phyloP scores from a whole-genome alignment of 2,113 vertebrate species.

The Bolborhynchus lineola region DNA sequence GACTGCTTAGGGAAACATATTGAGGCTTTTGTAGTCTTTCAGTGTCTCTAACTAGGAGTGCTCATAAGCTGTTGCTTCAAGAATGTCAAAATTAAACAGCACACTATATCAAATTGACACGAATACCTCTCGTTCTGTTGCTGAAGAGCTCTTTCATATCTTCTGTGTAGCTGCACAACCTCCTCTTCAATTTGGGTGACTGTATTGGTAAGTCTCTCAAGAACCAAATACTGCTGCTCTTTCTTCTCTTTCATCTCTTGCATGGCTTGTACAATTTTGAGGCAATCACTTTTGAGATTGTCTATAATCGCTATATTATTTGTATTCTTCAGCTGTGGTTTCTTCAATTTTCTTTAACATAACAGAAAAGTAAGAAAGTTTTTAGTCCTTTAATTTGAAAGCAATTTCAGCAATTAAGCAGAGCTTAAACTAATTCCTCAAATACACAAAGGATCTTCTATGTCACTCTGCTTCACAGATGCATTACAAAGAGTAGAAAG shows the following conservation, averaged over 20 bases:
- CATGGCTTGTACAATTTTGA: constrained; percentile 67
- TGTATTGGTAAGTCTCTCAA: constrained; percentile 73
- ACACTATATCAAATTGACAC: neutral
- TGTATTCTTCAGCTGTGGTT: constrained; percentile 75
- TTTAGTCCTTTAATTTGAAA: neutral
- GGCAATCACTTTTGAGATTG: constrained; percentile 75
- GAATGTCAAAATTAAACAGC: neutral
- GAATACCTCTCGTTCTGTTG: constrained; percentile 80
- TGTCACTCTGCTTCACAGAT: neutral
- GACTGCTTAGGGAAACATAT: accelerated
- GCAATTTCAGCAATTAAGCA: neutral
- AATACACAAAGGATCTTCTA: neutral
- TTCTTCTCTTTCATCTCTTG: constrained; percentile 76
- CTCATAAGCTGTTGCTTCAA: neutral
- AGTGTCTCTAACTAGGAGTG: neutral
- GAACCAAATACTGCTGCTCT: constrained; percentile 71
- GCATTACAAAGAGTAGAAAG: neutral
- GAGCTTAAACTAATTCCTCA: neutral
- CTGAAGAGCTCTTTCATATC: constrained; percentile 73
- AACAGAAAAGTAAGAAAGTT: neutral
- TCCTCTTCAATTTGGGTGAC: constrained; percentile 76
- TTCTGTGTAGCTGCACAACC: constrained; percentile 74
- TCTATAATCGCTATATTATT: constrained; percentile 75
- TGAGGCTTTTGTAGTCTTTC: neutral
- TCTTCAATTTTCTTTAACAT: constrained; percentile 79